Percentiles rank a stretch among this genome's conserved stretches.
These are phyloP conservation scores for Drosophila histrio DNA, from an alignment of 2,888 invertebrate species.

Conservation along the genomic window DNA sequence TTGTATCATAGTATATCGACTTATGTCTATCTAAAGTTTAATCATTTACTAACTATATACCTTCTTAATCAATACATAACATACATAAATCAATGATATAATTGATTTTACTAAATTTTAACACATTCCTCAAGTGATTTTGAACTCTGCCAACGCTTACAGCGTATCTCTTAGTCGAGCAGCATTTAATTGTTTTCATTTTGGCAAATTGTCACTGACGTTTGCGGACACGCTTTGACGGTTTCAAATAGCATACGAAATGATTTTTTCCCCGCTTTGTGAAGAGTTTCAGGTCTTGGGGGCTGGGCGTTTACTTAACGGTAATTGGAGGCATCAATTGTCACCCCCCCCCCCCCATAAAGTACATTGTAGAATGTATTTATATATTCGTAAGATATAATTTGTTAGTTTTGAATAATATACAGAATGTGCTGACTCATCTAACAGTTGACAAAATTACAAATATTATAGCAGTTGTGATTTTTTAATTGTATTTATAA, in stretches of 20 bases:
- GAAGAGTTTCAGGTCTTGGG: constrained; percentile 5
- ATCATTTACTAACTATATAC: too few species aligned
- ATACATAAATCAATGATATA: too few species aligned
- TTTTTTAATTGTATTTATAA: too few species aligned
- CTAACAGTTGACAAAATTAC: constrained; percentile 2
- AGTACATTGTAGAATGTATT: constrained; percentile 13
- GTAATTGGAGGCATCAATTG: constrained; percentile 54
- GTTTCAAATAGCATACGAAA: constrained; percentile 53
- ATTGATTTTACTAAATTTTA: not conserved
- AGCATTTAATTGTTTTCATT: not conserved
- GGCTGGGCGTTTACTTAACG: constrained; percentile 43
- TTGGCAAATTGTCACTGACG: constrained; percentile 57
- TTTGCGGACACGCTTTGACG: constrained; percentile 70
- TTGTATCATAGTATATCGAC: too few species aligned
- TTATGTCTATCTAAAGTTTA: too few species aligned
- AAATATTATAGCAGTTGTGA: not conserved
- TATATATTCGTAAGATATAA: constrained; percentile 20
- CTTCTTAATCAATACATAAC: too few species aligned
- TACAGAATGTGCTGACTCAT: constrained; percentile 6
- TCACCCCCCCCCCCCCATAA: constrained; percentile 28
- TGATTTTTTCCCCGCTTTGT: constrained; percentile 30
- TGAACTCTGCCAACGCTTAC: not conserved
- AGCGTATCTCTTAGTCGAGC: constrained; percentile 3
- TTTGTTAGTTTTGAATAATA: constrained; percentile 14
- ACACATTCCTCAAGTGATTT: not conserved